Evolutionary conservation across 2,888 invertebrate species (phyloP), one percentile per base, ranked within the genome.

Genomic region (Mimas tiliae): DNA sequence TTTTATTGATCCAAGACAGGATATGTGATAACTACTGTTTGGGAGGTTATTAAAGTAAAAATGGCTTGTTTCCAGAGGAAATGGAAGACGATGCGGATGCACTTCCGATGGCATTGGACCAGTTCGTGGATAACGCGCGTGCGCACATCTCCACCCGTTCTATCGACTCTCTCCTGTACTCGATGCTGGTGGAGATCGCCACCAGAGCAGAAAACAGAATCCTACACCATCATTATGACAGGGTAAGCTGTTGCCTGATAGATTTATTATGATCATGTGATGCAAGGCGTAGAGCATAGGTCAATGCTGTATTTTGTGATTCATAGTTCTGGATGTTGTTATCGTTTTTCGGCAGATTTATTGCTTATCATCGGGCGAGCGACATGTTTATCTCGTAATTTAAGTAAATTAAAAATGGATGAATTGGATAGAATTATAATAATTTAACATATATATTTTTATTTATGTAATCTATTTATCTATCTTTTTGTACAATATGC

Each of bases 61-160:
- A 48, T 1, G 47, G 3, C 14, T 48, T 48, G 47, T n/a, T 58
- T n/a, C 0, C 76, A 88, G 91, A 88, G 0, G 88, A 86, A 33
- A 74, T 83, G 78, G 89, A 88, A 16, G 89, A 89, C 63, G 89
- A 89, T 67, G 89, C 90, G 47, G 87, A 86, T 72, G 86, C 85
- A 42, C 74, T 91, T 14, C 89, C 89, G 1, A 70, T 71, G 0
- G 91, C 91, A 1, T 74, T 91, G 72, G 90, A 90, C 63, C 78
- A 76, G 72, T 77, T 89, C 67, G 69, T 72, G 45, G 87, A 85
- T 34, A 68, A 68, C 0, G 81, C 83, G 66, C 85, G 86, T 1
- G 75, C 66, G 65, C 75, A 69, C 47, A 50, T 78, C 8, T 62
- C 67, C 3, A 1, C 21, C 70, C 63, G 53, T 67, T 52, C 64